Percentiles rank a stretch among this genome's conserved stretches.
phyloP scores from a whole-genome alignment of 2,113 vertebrate species.

The Chionis minor region DNA sequence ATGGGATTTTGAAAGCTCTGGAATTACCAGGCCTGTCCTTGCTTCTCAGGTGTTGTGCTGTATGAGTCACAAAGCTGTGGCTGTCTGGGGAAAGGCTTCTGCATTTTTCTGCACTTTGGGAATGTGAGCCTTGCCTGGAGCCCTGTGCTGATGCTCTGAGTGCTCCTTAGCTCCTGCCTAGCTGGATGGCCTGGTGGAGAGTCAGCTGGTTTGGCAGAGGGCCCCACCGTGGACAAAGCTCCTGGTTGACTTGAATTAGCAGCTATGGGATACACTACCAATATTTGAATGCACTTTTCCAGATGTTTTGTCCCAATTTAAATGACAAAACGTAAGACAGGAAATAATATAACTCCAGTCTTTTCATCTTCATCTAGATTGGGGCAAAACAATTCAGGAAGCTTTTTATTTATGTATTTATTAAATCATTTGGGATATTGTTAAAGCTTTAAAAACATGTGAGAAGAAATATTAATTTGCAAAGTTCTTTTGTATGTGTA shows the following conservation, averaged over 20 bases:
- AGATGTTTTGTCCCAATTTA: not conserved
- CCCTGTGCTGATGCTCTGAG: not conserved
- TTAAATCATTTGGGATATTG: not conserved
- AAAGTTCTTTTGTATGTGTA: not conserved
- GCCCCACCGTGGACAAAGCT: not conserved
- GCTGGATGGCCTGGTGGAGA: not conserved
- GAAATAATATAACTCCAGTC: not conserved
- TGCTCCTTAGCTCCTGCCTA: not conserved
- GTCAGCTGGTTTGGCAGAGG: not conserved
- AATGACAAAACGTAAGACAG: not conserved
- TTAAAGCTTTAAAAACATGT: not conserved
- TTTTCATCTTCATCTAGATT: not conserved
- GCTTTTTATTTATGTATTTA: not conserved
- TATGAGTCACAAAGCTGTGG: not conserved
- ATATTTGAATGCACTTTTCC: not conserved
- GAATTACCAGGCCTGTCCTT: not conserved
- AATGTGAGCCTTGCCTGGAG: not conserved
- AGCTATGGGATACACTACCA: not conserved
- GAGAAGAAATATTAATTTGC: not conserved
- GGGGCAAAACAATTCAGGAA: not conserved
- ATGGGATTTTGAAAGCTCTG: not conserved
- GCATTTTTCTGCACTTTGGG: not conserved
- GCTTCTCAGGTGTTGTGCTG: rapidly evolving
- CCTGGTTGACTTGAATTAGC: not conserved
- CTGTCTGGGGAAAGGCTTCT: not conserved